Conservation (phyloP, 2,113 vertebrate genomes). For the Amphilophus citrinellus region DNA sequence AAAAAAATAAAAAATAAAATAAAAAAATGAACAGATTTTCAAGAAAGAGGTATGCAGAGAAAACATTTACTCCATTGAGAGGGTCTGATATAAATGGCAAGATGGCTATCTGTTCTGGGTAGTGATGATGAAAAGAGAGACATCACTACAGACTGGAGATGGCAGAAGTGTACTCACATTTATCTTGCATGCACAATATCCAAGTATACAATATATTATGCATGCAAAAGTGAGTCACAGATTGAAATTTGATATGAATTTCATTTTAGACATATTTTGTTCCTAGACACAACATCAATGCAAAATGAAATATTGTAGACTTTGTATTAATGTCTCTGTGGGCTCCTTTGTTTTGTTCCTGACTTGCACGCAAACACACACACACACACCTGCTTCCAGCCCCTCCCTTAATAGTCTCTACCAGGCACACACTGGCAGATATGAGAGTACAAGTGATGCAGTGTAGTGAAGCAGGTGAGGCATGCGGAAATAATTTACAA, state of each 20-base stretch:
- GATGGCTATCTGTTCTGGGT: conserved; percentile 44
- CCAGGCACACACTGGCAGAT: conserved; percentile 10
- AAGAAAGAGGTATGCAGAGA: conserved; percentile 8
- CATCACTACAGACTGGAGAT: neutral
- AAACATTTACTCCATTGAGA: conserved; percentile 12
- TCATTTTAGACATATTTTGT: conserved; percentile 34
- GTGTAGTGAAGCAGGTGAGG: conserved; percentile 22
- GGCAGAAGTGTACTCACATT: conserved; percentile 16
- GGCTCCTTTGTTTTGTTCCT: conserved; percentile 48
- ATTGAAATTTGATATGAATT: conserved; percentile 46
- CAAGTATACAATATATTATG: conserved; percentile 44
- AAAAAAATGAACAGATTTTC: conserved; percentile 14
- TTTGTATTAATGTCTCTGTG: conserved; percentile 35
- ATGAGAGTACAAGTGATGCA: conserved; percentile 16
- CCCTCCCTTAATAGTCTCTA: conserved; percentile 32
- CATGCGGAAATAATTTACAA: conserved; percentile 41
- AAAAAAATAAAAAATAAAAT: neutral
- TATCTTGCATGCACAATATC: conserved; percentile 26
- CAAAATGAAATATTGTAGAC: conserved; percentile 30
- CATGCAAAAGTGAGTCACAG: conserved; percentile 32
- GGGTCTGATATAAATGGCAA: conserved; percentile 22
- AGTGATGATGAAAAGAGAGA: conserved; percentile 36
- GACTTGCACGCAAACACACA: conserved; percentile 18
- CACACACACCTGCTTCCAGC: conserved; percentile 31
- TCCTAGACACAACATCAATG: conserved; percentile 35